Percentiles rank a stretch among this genome's conserved stretches.
These are phyloP conservation scores for Copidosoma floridanum DNA, from an alignment of 1,140 invertebrate species.

Conservation along the genomic window DNA sequence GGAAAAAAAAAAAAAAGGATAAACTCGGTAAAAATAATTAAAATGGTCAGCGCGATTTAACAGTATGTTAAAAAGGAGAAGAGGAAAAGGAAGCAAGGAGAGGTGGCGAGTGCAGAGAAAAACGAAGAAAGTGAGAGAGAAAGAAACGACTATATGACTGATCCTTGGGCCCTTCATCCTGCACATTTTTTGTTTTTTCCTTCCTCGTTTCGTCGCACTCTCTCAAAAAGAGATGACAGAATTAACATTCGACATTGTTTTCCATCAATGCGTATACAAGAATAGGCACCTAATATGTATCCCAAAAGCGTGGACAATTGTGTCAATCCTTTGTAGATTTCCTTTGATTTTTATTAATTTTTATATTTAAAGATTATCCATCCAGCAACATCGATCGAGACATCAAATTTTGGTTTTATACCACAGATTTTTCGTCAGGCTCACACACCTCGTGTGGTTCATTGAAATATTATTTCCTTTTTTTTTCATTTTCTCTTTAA, in stretches of 20 bases:
- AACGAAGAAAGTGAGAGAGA: conserved; percentile 20
- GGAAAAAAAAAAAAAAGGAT: background rate
- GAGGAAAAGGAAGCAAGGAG: background rate
- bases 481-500: conserved; percentile 18
- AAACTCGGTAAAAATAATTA: background rate
- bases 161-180: too few species aligned
- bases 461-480: too few species aligned
- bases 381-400: background rate
- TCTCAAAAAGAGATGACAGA: conserved; percentile 1
- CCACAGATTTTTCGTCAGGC: too few species aligned
- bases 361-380: background rate
- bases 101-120: background rate
- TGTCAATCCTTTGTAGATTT: too few species aligned
- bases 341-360: background rate
- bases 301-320: too few species aligned
- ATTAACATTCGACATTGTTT: conserved; percentile 14
- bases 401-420: too few species aligned
- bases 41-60: background rate
- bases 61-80: too few species aligned
- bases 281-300: conserved; percentile 10
- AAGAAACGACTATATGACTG: conserved; percentile 10
- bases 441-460: too few species aligned
- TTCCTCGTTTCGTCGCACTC: background rate
- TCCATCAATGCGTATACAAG: too few species aligned
- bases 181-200: background rate